Evolutionary conservation across 2,888 invertebrate species (phyloP), one percentile per base, ranked within the genome.

Genomic region (Lasiommata megera): DNA sequence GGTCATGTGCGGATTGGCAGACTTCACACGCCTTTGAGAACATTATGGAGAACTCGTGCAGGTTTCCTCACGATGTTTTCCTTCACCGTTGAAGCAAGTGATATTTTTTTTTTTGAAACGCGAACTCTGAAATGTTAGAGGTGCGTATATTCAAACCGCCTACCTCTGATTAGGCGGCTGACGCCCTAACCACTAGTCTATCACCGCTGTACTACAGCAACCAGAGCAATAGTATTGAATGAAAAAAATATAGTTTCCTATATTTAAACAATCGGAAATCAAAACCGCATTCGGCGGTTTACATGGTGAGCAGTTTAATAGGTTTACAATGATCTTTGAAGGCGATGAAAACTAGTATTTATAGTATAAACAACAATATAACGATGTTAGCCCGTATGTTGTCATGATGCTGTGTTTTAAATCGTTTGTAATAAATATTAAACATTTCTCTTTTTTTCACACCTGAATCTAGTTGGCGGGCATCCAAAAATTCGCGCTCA

Each of bases 401-500:
- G 70, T 67, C 54, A 56, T 62, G 72, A 70, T 70, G 69, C 69
- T 70, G 38, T 57, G 54, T 64, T 62, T 61, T 63, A 71, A 68
- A 71, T 68, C 68, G 58, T 46, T 46, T 38, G 70, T 71, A 69
- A 71, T 71, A 74, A 71, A 72, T 63, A 54, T 51, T 44, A 52
- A 65, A 62, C 67, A 62, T 67, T 68, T 70, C 50, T 8, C 29
- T 64, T 72, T 71, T n/a, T 72, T 69, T 78, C 70, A 65, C 76
- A 78, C 79, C 77, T 80, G 76, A 66, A 62, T 74, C 71, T 74
- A 73, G 72, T 63, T 69, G 68, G 68, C 64, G n/a, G 29, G 29
- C 29, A 1, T 64, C 68, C 68, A 69, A 60, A 12, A 28, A 36
- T 51, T 28, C 44, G 37, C 16, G 40, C 34, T 41, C 50, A 56